Evolutionary conservation across 2,797 vertebrate species (phyloP), one percentile per base, ranked within the genome.

Genomic region (Hoplostethus atlanticus): DNA sequence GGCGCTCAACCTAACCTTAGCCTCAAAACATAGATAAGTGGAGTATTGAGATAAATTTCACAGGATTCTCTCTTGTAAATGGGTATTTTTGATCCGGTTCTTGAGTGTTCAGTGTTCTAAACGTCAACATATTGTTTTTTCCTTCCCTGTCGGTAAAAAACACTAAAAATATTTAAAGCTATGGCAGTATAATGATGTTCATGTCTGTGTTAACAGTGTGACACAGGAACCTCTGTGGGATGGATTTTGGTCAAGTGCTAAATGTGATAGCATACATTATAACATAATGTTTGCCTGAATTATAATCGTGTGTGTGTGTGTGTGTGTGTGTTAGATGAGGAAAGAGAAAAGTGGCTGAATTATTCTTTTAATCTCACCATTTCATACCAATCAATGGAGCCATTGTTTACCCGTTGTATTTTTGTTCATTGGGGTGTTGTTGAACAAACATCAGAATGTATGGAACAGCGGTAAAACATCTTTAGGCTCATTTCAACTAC

Each of bases 31-130:
- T 60, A 75, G 40, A 68, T 59, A 67, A 64, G 64, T 47, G 25
- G 64, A 46, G 34, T 40, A 40, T 40, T 9, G 9, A 62, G 73
- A 81, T 62, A 68, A 75, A 84, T 91, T 93, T 92, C 90, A 90
- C 71, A 83, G 90, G 88, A 91, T 92, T 91, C 90, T 89, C 64
- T 66, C 73, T 77, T 71, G 51, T 84, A 76, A 83, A 82, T 88
- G 86, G 89, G 81, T 87, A 28, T 60, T 82, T 80, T 83, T 73
- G 83, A 82, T 76, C 61, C 64, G 76, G 84, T 64, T 79, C 59
- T 70, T 86, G 61, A 3, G 80, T 87, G 80, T 87, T 64, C 51
- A 59, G 76, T 91, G 80, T 85, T 84, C 5, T 42, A 16, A 54
- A 55, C 31, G 28, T 55, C 16, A 72, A 83, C 74, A 74, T 64